These are phyloP conservation scores for Malurus cyaneus DNA, from an alignment of 2,113 vertebrate species.

Conservation along the genomic window DNA sequence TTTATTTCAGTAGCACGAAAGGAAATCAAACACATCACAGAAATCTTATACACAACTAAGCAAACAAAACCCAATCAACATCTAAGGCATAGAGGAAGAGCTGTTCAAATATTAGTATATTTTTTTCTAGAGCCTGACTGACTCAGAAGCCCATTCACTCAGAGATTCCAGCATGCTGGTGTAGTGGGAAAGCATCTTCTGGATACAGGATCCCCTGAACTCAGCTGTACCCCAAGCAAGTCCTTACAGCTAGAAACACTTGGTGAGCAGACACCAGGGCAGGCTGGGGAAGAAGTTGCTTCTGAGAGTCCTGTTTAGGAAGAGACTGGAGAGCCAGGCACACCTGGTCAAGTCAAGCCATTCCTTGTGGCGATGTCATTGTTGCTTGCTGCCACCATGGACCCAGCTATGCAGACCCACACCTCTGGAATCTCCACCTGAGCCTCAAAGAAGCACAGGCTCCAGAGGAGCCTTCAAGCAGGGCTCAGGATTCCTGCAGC, in stretches of 20 bases:
- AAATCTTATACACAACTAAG: not conserved
- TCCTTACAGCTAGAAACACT: not conserved
- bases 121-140: not conserved
- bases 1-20: not conserved
- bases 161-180: not conserved
- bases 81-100: not conserved
- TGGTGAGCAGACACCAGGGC: not conserved
- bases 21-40: not conserved
- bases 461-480: not conserved
- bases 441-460: not conserved
- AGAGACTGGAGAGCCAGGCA: not conserved
- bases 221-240: not conserved
- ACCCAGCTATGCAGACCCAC: not conserved
- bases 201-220: not conserved
- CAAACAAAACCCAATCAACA: not conserved
- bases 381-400: not conserved
- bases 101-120: not conserved
- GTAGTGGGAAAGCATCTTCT: not conserved
- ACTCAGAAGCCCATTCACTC: not conserved
- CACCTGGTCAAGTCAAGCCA: not conserved
- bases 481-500: not conserved
- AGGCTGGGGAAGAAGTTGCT: not conserved
- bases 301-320: not conserved
- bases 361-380: not conserved
- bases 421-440: not conserved